Base-by-base conservation (phyloP, 2,797 vertebrate species). In the Dipus sagitta region DNA sequence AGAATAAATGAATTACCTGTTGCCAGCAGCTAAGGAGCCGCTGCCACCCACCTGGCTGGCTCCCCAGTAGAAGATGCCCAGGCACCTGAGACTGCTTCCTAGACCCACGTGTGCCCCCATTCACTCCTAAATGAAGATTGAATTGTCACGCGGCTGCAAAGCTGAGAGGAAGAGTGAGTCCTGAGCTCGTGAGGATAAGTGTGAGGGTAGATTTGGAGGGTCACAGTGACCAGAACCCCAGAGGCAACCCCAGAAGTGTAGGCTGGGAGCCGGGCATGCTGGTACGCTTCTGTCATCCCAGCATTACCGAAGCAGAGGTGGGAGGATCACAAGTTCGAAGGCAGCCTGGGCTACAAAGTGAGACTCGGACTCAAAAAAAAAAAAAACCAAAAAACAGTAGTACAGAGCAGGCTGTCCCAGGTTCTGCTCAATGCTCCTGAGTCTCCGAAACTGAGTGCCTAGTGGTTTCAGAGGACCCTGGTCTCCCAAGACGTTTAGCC, bases 181-280 rank as follows among this genome's bases (percentile, higher is more conserved):
- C 1, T 1, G 0, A 14, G 8, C 11, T 24, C 13, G 7, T 32
- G 62, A 18, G 3, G 15, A 2, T 1, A 12, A 14, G 8, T 2
- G 1, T 10, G 1, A 18, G 15, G 54, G 2, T 1, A 6, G 15
- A 15, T 11, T 13, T 3, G 1, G 1, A 1, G 2, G 2, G 42
- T 9, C 15, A 38, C 30, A 34, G 2, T 2, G 71, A 15, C 42
- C 30, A 67, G 71, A 32, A 6, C 2, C 28, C 18, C 11, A 28
- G 15, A 32, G 23, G n/a, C 2, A 38, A 58, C 6, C 47, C 70
- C 9, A 6, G 71, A 64, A 54, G 8, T 21, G 9, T 12, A 18
- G 10, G 15, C 24, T 68, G 24, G 34, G n/a, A 54, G 17, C 3
- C 1, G 47, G 64, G 4, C 20, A 64, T 9, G 13, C 3, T 13